Base-by-base conservation (phyloP, 2,113 vertebrate genomes). In the Ophthalmotilapia sp. region DNA sequence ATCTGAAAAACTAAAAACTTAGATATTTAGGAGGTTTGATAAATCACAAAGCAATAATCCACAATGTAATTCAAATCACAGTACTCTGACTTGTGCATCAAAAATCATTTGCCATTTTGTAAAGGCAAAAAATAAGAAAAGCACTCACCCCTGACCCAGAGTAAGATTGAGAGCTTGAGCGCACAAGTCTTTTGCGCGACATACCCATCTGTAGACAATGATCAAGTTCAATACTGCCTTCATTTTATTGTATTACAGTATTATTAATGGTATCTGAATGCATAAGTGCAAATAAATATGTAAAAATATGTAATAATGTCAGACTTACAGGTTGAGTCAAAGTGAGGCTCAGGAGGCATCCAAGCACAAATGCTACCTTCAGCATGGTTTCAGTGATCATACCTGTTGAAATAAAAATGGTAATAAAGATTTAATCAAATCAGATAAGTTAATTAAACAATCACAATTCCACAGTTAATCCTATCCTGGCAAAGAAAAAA, bases 241-340 rank as follows among this genome's bases (percentile, higher is more conserved):
- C 10, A 65, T 65, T 65, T 38, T 65, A 38, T 36, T 65, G 60
- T n/a, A 65, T 65, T 65, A 65, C 4, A 65, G 17, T 65, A n/a
- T n/a, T 65, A 65, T n/a, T n/a, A 65, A 65, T 65, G 45, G 23
- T 29, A 47, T 47, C 9, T 47, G 40, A 75, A 31, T 75, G 6
- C 42, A 7, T 31, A 75, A 47, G 40, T 47, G 26, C 4, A 8
- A 17, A 21, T 54, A 23, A 81, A 45, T 10, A 83, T 1, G 3
- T 7, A 62, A 38, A 5, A 68, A 13, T 68, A 68, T 13, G 19
- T 21, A 6, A 31, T 26, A 42, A 13, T 45, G 8, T 87, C 40
- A 75, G 21, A 91, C 94, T 89, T 87, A 96, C 95, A 56, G 91
- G 93, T 17, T 70, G 21, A 88, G 93, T 91, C 88, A 95, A 21